These are phyloP conservation scores for Esox lucius DNA, from an alignment of 2,797 vertebrate species.

Conservation along the genomic window DNA sequence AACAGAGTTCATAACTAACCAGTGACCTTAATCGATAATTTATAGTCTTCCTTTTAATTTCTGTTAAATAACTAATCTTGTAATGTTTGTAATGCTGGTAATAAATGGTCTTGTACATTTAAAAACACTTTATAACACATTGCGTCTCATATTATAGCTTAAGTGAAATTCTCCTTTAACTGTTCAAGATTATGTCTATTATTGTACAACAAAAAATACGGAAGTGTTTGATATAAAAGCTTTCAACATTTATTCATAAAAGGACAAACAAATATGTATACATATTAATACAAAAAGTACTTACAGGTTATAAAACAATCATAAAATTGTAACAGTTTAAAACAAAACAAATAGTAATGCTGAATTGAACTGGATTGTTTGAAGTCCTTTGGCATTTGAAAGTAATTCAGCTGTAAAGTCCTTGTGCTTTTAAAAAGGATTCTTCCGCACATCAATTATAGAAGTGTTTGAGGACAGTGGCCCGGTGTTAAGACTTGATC, in stretches of 20 bases:
- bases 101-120: no score
- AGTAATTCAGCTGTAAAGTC: not conserved
- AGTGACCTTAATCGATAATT: no score
- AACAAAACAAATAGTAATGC: constrained; percentile 6
- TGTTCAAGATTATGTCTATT: constrained; percentile 8
- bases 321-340: constrained; percentile 27
- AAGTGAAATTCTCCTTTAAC: not conserved
- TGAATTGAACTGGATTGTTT: not conserved
- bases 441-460: constrained; percentile 90
- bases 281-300: constrained; percentile 35
- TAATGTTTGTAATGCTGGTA: no score
- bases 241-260: constrained; percentile 45
- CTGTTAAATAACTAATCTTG: no score
- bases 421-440: constrained; percentile 78
- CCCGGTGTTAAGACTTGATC: constrained; percentile 76
- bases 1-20: no score
- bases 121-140: no score
- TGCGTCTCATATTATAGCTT: no score
- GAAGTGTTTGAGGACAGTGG: constrained; percentile 69
- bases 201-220: constrained; percentile 30
- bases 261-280: constrained; percentile 36
- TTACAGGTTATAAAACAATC: constrained; percentile 16
- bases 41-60: no score
- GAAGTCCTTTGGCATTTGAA: not conserved
- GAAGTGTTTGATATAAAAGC: constrained; percentile 63